phyloP scores from a whole-genome alignment of 2,113 vertebrate genomes.

The Noturus placidus region DNA sequence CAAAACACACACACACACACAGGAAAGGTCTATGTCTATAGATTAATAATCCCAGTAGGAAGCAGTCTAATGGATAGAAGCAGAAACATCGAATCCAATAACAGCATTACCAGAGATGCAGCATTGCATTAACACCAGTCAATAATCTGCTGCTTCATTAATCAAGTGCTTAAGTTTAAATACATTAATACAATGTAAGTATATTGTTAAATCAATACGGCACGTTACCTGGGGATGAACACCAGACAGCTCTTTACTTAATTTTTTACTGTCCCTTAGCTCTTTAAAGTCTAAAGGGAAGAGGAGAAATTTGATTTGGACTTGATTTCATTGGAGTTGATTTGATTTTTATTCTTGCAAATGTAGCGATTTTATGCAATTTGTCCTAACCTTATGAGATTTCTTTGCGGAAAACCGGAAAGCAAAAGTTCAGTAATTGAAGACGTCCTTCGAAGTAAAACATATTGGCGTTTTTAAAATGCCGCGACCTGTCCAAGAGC shows the following conservation, averaged over 20 bases:
- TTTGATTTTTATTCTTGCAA: not conserved
- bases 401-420: not conserved
- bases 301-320: not conserved
- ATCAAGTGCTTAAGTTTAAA: constrained; percentile 55
- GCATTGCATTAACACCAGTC: constrained; percentile 55
- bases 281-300: not conserved
- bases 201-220: constrained; percentile 57
- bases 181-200: constrained; percentile 57
- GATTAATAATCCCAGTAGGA: constrained; percentile 62
- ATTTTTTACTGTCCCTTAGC: not conserved
- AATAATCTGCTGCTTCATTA: constrained; percentile 55
- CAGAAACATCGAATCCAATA: constrained; percentile 57
- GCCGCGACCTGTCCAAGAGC: not conserved
- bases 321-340: not conserved
- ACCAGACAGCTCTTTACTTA: constrained; percentile 14
- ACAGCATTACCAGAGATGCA: constrained; percentile 51
- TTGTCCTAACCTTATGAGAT: not conserved
- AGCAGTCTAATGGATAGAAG: constrained; percentile 59
- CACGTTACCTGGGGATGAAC: constrained; percentile 49
- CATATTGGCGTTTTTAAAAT: not conserved
- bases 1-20: constrained; percentile 32
- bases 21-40: constrained; percentile 56
- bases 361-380: not conserved
- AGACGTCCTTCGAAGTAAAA: not conserved
- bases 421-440: not conserved